Evolutionary conservation across 1,140 invertebrate species (phyloP), one percentile per base, ranked within the genome.

Genomic region (Muscidifurax raptorellus): DNA sequence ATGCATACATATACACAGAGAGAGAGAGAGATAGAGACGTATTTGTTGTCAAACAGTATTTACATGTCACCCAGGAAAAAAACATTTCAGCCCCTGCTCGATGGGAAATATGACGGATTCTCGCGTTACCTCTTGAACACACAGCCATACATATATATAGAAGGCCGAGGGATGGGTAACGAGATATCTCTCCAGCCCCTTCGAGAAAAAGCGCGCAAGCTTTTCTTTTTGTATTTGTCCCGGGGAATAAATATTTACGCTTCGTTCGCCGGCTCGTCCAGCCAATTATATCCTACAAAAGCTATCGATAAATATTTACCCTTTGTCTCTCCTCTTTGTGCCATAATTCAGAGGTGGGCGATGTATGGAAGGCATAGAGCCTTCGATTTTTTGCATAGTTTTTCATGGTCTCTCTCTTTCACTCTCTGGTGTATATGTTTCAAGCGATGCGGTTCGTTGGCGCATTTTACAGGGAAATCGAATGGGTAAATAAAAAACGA

Each of bases 231-330:
- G 22, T 81, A 72, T 81, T 72, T 72, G 67, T 81, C 28, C 15
- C 7, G 36, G 44, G 27, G 64, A 82, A 82, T 36, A 82, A 82
- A 82, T 75, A 82, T 75, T 72, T 81, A 59, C 69, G 2, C 18
- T 36, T 69, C 30, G 22, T 69, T 80, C 12, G 47, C 47, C 67
- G 28, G 1, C n/a, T 22, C 69, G 27, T 59, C 22, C 28, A 22
- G 40, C 18, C 79, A 59, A 81, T 71, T 69, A 81, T 81, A 81
- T 32, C 5, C 44, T 52, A 30, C 9, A 81, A 81, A 80, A 72
- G 40, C n/a, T 59, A 40, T 72, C 25, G 79, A 69, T 72, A 81
- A 81, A 81, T 69, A 81, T 81, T 81, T 72, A 32, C 67, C 27
- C 44, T 18, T 59, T 72, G 28, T n/a, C 40, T 59, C 18, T 28